These are phyloP conservation scores for Holocentrus rufus DNA, from an alignment of 2,797 vertebrate species.

Conservation along the genomic window DNA sequence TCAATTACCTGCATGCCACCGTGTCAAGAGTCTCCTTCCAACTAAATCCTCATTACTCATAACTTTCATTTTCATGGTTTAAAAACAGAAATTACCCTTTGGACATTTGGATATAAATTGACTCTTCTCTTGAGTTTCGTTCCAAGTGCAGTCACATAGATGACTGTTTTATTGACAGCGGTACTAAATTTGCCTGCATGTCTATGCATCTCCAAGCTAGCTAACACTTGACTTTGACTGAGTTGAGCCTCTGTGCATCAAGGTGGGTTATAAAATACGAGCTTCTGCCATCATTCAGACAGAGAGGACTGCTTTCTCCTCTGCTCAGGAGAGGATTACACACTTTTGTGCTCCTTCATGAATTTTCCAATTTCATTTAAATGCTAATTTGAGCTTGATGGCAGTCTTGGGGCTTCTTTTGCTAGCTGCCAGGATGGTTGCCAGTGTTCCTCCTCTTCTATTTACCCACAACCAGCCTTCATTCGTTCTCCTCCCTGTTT, in stretches of 20 bases:
- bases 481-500: background rate
- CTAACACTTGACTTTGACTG: conserved; percentile 24
- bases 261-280: background rate
- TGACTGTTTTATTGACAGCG: conserved; percentile 36
- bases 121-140: conserved; percentile 8
- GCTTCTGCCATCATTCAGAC: conserved; percentile 3
- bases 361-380: conserved; percentile 60
- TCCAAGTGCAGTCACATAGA: conserved; percentile 12
- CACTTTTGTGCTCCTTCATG: conserved; percentile 42
- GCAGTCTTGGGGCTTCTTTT: conserved; percentile 41
- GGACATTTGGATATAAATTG: background rate
- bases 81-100: background rate
- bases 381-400: conserved; percentile 66
- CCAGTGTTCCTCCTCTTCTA: background rate
- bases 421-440: conserved; percentile 22
- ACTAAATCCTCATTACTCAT: background rate
- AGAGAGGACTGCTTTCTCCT: background rate
- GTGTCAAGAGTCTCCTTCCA: background rate
- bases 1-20: too few species aligned
- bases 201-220: conserved; percentile 1
- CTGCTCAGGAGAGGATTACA: background rate
- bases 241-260: background rate
- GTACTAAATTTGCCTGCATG: conserved; percentile 42
- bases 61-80: background rate
- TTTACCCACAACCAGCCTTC: conserved; percentile 8